Conservation (phyloP, 2,113 vertebrate genomes). For the Rhabdornis inornatus region DNA sequence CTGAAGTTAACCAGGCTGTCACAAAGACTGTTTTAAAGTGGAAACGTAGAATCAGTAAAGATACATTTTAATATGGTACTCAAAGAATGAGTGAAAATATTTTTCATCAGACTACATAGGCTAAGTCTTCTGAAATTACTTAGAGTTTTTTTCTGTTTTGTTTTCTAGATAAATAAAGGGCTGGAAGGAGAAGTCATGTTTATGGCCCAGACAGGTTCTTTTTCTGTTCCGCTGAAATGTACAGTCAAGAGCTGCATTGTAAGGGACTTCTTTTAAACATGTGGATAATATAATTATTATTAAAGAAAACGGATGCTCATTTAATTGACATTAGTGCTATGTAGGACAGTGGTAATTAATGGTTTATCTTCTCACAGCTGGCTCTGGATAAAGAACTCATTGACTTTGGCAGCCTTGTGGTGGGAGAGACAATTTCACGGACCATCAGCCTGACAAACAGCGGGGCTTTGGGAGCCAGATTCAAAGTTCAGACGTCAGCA, state of each 20-base stretch:
- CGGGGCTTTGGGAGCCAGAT: conserved; percentile 82
- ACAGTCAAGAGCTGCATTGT: conserved; percentile 86
- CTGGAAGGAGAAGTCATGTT: conserved; percentile 86
- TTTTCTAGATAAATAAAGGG: conserved; percentile 81
- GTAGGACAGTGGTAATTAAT: conserved; percentile 28
- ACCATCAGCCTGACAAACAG: conserved; percentile 84
- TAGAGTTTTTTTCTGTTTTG: neutral
- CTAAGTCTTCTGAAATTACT: neutral
- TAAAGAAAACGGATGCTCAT: neutral
- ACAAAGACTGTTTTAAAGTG: neutral
- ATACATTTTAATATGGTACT: neutral
- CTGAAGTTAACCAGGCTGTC: neutral
- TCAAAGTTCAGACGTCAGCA: conserved; percentile 67
- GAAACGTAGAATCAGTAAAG: neutral
- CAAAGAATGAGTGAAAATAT: neutral
- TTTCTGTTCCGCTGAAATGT: conserved; percentile 85
- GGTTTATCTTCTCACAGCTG: conserved; percentile 73
- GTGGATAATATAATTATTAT: neutral
- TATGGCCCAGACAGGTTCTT: conserved; percentile 77
- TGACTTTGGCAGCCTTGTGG: conserved; percentile 86
- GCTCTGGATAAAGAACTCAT: conserved; percentile 84
- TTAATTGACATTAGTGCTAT: neutral
- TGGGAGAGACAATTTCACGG: conserved; percentile 85
- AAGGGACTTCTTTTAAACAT: conserved; percentile 42
- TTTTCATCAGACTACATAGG: neutral